Evolutionary conservation across 2,113 vertebrate genomes (phyloP).

Genomic region (Muntiacus muntjak): DNA sequence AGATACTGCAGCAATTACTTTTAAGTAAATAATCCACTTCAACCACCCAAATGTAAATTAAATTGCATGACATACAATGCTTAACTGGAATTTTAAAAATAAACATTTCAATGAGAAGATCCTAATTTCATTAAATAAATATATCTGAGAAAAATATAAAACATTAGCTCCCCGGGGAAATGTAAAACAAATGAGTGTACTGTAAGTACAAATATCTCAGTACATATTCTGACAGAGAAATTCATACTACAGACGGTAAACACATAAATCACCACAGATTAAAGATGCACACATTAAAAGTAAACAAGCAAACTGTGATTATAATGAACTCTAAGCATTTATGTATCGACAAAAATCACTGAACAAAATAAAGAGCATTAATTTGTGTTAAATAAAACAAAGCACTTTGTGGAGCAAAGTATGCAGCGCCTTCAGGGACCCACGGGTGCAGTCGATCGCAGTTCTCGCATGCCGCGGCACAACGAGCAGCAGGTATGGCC

Average conservation of each 20-base stretch:
- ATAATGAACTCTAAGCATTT: conserved; percentile 21
- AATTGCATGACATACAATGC: neutral
- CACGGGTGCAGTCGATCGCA: neutral
- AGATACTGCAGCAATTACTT: neutral
- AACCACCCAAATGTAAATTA: neutral
- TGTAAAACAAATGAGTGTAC: neutral
- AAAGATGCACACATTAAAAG: neutral
- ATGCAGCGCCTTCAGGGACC: neutral
- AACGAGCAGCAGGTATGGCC: neutral
- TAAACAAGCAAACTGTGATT: neutral
- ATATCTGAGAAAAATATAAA: neutral
- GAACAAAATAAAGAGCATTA: conserved; percentile 59
- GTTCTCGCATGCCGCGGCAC: rapidly evolving
- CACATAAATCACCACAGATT: conserved; percentile 44
- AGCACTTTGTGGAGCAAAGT: neutral
- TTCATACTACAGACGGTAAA: conserved; percentile 11
- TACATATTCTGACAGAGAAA: conserved; percentile 6
- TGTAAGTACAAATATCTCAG: neutral
- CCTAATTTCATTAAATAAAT: neutral
- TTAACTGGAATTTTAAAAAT: neutral
- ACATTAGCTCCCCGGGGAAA: neutral
- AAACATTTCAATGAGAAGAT: neutral
- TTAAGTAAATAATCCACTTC: neutral
- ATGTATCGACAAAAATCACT: conserved; percentile 34
- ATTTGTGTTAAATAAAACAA: conserved; percentile 51